Evolutionary conservation across 2,888 invertebrate species (phyloP), one percentile per base, ranked within the genome.

Genomic region (Lycia hirtaria): DNA sequence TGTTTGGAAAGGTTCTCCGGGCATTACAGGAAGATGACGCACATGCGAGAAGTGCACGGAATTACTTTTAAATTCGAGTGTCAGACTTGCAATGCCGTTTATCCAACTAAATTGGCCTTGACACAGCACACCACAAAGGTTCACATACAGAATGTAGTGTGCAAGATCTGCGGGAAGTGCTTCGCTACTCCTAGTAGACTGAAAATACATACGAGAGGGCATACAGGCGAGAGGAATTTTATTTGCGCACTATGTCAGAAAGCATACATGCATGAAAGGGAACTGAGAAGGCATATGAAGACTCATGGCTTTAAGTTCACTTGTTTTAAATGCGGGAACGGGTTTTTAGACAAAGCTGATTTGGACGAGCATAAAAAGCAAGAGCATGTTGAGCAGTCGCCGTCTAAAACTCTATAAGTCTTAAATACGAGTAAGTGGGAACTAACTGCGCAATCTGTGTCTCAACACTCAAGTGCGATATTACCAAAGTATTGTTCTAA

Each of bases 11-110:
- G 91, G 7, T 90, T 91, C 45, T 73, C 86, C 0, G 88, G 88
- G 57, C 88, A 90, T 52, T 90, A 91, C 43, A 77, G 78, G 1
- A 90, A 89, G 51, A 88, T 90, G 87, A 85, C 85, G 1, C 90
- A 91, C 59, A 64, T 91, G 56, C 87, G 80, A 62, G 84, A 86
- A 58, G 83, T 73, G 0, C 90, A 91, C 52, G 88, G 87, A 0
- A 88, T 89, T 3, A 69, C 81, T 0, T 88, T 87, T 22, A 83
- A 77, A 0, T 90, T 88, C 37, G 88, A 88, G 37, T 90, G 90
- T 48, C 78, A 72, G 1, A 62, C 72, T 1, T 90, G 90, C 51
- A 86, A 86, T 64, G 69, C 80, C 0, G 75, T 83, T 0, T 82
- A 85, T 15, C 79, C 83, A 0, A 87, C 87, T 0, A 71, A 88